Percentiles rank a stretch among this genome's conserved stretches.
Conservation (phyloP, 37 sponge, comb jelly and placozoan species). For the Spongilla lacustris region DNA sequence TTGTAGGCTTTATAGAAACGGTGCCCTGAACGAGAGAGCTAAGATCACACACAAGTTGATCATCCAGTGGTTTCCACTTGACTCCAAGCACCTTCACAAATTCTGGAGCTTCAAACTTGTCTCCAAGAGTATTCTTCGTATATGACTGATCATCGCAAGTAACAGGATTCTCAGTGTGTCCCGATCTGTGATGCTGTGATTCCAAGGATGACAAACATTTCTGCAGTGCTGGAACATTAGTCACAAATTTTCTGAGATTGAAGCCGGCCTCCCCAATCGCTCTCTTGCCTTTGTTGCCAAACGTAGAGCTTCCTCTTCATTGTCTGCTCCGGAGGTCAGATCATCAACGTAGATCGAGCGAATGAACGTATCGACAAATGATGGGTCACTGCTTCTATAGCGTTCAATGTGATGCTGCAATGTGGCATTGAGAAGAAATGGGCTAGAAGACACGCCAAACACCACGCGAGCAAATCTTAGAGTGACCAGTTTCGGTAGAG, state of each 20-base stretch:
- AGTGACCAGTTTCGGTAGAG: background rate
- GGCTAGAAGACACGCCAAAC: slow-evolving; percentile 18
- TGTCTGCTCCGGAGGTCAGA: slow-evolving; percentile 7
- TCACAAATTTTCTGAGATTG: slow-evolving; percentile 17
- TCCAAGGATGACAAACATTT: background rate
- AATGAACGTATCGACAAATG: slow-evolving; percentile 2
- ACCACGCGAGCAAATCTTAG: slow-evolving; percentile 10
- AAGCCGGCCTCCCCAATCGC: slow-evolving; percentile 13
- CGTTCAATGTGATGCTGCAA: background rate
- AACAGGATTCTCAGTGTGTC: background rate
- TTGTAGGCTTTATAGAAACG: background rate
- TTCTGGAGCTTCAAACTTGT: background rate
- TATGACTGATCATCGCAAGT: slow-evolving; percentile 7
- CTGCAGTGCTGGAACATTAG: slow-evolving; percentile 2
- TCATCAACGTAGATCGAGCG: slow-evolving; percentile 34
- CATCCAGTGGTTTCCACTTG: slow-evolving; percentile 13
- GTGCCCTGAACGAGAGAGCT: background rate
- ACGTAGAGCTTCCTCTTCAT: slow-evolving; percentile 2
- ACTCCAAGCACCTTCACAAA: slow-evolving; percentile 33
- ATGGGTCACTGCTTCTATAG: slow-evolving; percentile 8
- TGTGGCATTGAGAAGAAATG: slow-evolving; percentile 20
- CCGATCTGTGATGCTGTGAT: background rate
- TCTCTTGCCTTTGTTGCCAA: background rate
- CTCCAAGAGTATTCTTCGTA: slow-evolving; percentile 6
- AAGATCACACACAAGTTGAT: slow-evolving; percentile 22